A percentile compares a stretch with the other conserved stretches of the same genome.
These are phyloP conservation scores for Sinopyrophorus schimmeli DNA, from an alignment of 2,888 invertebrate species.

Conservation along the genomic window DNA sequence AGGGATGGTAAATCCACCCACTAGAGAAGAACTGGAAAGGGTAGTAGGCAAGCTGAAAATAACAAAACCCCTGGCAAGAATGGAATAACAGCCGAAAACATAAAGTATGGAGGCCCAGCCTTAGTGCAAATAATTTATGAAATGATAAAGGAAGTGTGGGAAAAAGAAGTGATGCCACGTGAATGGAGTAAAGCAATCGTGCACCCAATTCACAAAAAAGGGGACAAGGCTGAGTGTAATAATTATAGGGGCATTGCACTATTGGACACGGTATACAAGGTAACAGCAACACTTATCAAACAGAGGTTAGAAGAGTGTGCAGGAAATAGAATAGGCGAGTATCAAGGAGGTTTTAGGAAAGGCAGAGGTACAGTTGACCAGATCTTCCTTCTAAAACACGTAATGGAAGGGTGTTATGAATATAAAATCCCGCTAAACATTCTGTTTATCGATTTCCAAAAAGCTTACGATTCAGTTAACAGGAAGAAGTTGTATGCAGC, in stretches of 20 bases:
- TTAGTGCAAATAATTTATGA: not conserved
- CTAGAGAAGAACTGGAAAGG: too few relatives aligned
- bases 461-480: constrained; percentile 1
- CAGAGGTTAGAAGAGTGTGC: not conserved
- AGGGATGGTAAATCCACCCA: too few relatives aligned
- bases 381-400: constrained; percentile 3
- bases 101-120: constrained; percentile 1
- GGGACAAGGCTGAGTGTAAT: not conserved
- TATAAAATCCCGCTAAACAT: not conserved
- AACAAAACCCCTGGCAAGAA: constrained; percentile 4
- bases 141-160: not conserved
- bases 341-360: constrained; percentile 1
- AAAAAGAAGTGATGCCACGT: not conserved
- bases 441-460: constrained; percentile 1
- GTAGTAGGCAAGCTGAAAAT: constrained; percentile 6
- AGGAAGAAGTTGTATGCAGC: not conserved
- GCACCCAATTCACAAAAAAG: constrained; percentile 5
- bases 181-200: not conserved
- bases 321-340: not conserved
- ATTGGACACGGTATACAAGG: constrained; percentile 1
- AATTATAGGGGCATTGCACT: not conserved
- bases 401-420: not conserved
- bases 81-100: constrained; percentile 5
- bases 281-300: constrained; percentile 1
- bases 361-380: constrained; percentile 4